These are phyloP conservation scores for Leistus spinibarbis DNA, from an alignment of 2,888 invertebrate genomes.

Conservation along the genomic window DNA sequence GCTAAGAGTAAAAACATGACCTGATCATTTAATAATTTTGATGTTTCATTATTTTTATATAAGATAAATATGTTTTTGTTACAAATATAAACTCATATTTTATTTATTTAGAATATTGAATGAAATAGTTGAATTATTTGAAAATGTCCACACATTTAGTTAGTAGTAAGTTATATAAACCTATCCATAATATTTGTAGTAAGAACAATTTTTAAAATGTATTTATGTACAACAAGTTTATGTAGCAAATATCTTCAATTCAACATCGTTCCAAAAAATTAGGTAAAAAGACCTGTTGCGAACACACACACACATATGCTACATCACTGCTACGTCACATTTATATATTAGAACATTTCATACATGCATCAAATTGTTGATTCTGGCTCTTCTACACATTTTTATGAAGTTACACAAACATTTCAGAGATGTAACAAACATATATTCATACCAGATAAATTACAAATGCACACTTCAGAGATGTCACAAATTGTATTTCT, in stretches of 20 bases:
- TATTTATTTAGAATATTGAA: constrained; percentile 37
- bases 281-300: not conserved
- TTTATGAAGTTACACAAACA: too few species aligned
- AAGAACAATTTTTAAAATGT: constrained; percentile 27
- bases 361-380: too few species aligned
- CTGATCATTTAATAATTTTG: not conserved
- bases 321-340: not conserved
- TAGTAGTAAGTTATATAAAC: constrained; percentile 21
- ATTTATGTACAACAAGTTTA: constrained; percentile 32
- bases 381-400: too few species aligned
- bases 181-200: constrained; percentile 26
- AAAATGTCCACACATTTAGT: constrained; percentile 35
- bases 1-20: not conserved
- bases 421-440: too few species aligned
- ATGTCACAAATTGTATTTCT: too few species aligned
- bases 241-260: constrained; percentile 29
- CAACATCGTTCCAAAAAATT: constrained; percentile 18
- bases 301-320: not conserved
- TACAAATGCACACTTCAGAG: too few species aligned
- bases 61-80: not conserved
- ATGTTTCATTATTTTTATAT: not conserved
- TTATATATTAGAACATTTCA: not conserved
- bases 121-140: constrained; percentile 23
- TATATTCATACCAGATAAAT: too few species aligned
- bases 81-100: constrained; percentile 11